A percentile compares a stretch with the other conserved stretches of the same genome.
Conservation (phyloP, 2,888 invertebrate genomes). For the Andrena praecox region DNA sequence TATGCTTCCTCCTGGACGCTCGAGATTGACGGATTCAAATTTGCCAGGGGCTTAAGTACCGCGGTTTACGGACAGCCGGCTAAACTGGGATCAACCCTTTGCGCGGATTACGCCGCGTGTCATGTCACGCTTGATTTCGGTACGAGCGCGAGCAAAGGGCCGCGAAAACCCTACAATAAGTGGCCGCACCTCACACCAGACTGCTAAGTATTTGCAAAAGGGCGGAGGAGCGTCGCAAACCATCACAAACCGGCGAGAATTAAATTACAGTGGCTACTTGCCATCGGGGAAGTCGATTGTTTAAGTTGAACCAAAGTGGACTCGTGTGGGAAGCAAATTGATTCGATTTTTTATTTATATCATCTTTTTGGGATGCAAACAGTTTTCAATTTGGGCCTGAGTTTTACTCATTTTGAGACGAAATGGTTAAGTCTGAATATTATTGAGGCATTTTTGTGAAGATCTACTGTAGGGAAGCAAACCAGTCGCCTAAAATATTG, state of each 20-base stretch:
- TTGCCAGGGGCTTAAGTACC: slow-evolving; percentile 70
- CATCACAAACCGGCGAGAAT: slow-evolving; percentile 7
- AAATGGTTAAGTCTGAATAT: no score
- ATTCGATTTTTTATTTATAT: no score
- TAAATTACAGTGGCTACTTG: slow-evolving; percentile 13
- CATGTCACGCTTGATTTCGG: slow-evolving; percentile 80
- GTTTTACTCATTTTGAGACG: no score
- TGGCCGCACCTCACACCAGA: slow-evolving; percentile 28
- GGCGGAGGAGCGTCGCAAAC: slow-evolving; percentile 3
- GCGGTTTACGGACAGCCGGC: slow-evolving; percentile 75
- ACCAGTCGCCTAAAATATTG: slow-evolving; percentile 3
- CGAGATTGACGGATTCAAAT: slow-evolving; percentile 76
- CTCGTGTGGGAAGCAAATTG: no score
- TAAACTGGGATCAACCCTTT: slow-evolving; percentile 84
- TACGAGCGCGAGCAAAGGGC: slow-evolving; percentile 43
- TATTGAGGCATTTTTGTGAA: no score
- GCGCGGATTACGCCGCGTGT: slow-evolving; percentile 81
- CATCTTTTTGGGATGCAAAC: no score
- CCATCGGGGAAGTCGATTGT: neutral
- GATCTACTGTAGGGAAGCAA: neutral
- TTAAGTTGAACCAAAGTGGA: neutral
- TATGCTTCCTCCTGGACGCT: slow-evolving; percentile 60
- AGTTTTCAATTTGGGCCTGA: no score
- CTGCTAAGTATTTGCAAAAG: slow-evolving; percentile 16
- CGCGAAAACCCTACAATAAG: slow-evolving; percentile 68